phyloP scores from a whole-genome alignment of 2,888 invertebrate species.

The Dynastes maya region DNA sequence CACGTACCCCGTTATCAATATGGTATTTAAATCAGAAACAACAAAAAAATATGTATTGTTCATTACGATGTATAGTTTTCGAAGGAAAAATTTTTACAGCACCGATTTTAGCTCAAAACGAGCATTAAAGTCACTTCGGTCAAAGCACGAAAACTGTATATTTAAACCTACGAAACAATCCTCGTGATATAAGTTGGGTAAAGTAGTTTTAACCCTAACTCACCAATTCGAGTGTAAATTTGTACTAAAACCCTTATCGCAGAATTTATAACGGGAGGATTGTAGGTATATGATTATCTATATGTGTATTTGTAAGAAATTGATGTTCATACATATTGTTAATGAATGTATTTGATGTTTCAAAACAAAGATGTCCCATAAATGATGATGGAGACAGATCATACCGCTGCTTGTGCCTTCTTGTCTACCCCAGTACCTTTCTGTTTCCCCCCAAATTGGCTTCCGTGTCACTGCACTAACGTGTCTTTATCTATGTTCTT shows the following conservation, averaged over 20 bases:
- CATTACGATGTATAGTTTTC: background rate
- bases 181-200: no score
- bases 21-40: background rate
- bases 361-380: background rate
- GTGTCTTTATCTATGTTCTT: conserved; percentile 63
- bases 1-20: background rate
- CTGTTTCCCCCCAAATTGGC: conserved; percentile 61
- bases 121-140: no score
- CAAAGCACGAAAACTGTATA: no score
- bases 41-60: background rate
- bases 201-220: no score
- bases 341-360: background rate
- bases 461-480: conserved; percentile 67
- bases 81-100: no score
- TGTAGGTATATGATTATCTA: background rate
- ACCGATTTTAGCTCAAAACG: no score
- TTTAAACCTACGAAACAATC: no score
- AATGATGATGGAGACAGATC: conserved; percentile 53
- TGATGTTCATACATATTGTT: background rate
- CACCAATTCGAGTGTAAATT: no score
- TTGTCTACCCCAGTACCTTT: conserved; percentile 64
- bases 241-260: no score
- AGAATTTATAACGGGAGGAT: no score
- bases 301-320: conserved; percentile 5
- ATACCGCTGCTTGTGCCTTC: conserved; percentile 70